Evolutionary conservation across 1,140 invertebrate genomes (phyloP).

Genomic region (Ganaspis sp.): DNA sequence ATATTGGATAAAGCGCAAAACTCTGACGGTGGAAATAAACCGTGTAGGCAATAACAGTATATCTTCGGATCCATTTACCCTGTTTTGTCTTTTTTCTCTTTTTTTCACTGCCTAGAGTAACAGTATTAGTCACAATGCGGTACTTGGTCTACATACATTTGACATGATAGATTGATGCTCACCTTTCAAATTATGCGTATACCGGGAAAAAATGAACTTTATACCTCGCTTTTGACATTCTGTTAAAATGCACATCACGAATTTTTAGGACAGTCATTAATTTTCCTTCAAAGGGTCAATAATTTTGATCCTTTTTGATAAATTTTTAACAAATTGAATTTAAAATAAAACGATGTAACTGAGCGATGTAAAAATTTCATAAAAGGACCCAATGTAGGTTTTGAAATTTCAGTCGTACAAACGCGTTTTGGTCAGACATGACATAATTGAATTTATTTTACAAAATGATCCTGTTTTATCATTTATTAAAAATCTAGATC

Average conservation of each 20-base stretch:
- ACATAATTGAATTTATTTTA: no score
- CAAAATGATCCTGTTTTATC: no score
- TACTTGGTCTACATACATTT: not conserved
- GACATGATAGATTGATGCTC: slow-evolving; percentile 8
- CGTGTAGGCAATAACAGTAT: slow-evolving; percentile 1
- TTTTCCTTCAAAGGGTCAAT: no score
- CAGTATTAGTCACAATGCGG: not conserved
- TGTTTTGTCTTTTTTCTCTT: not conserved
- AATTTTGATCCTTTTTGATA: no score
- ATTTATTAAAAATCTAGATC: no score
- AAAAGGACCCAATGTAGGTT: no score
- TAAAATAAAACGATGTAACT: no score
- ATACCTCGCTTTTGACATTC: not conserved
- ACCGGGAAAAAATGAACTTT: not conserved
- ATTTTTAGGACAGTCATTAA: no score
- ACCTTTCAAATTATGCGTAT: not conserved
- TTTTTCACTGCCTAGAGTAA: not conserved
- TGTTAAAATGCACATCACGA: not conserved
- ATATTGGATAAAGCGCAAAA: slow-evolving; percentile 10
- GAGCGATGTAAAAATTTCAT: no score
- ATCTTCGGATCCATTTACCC: slow-evolving; percentile 16
- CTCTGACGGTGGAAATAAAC: slow-evolving; percentile 5
- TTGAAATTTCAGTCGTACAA: no score
- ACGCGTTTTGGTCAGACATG: no score
- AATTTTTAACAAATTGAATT: no score